Evolutionary conservation across 2,797 vertebrate genomes (phyloP).

Genomic region (Spondyliosoma cantharus): DNA sequence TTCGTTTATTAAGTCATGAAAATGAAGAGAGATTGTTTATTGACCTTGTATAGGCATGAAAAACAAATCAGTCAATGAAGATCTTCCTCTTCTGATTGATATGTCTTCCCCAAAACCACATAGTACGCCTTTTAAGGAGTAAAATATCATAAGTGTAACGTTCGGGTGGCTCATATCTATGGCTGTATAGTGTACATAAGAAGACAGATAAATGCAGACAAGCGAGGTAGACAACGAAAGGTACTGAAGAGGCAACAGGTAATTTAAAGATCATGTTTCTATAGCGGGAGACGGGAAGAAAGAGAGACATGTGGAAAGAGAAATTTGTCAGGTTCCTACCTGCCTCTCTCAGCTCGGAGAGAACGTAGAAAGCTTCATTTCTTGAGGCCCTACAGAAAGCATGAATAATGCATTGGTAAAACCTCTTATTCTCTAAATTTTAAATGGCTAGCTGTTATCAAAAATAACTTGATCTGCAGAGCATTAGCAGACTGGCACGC

Average conservation of each 20-base stretch:
- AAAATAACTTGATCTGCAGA: slow-evolving; percentile 76
- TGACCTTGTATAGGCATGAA: too few species aligned
- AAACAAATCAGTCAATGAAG: too few species aligned
- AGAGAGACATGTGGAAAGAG: slow-evolving; percentile 11
- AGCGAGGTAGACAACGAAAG: not conserved
- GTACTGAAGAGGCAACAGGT: slow-evolving; percentile 3
- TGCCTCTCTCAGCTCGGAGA: slow-evolving; percentile 38
- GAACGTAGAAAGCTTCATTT: slow-evolving; percentile 56
- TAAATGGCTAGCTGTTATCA: slow-evolving; percentile 77
- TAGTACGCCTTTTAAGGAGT: too few species aligned
- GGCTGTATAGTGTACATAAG: not conserved
- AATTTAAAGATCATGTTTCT: slow-evolving; percentile 29
- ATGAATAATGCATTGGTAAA: slow-evolving; percentile 79
- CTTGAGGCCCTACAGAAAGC: slow-evolving; percentile 66
- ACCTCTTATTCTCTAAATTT: slow-evolving; percentile 84
- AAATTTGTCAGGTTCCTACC: slow-evolving; percentile 34
- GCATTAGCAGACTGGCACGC: slow-evolving; percentile 62
- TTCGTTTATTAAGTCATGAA: too few species aligned
- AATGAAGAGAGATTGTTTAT: too few species aligned
- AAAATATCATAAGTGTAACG: slow-evolving; percentile 6
- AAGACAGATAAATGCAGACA: not conserved
- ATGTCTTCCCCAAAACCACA: too few species aligned
- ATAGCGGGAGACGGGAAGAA: slow-evolving; percentile 7
- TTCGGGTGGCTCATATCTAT: not conserved
- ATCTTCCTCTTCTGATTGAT: too few species aligned